Percentiles rank a stretch among this genome's conserved stretches.
These are phyloP conservation scores for Anas platyrhynchos DNA, from an alignment of 2,113 vertebrate species.

Conservation along the genomic window DNA sequence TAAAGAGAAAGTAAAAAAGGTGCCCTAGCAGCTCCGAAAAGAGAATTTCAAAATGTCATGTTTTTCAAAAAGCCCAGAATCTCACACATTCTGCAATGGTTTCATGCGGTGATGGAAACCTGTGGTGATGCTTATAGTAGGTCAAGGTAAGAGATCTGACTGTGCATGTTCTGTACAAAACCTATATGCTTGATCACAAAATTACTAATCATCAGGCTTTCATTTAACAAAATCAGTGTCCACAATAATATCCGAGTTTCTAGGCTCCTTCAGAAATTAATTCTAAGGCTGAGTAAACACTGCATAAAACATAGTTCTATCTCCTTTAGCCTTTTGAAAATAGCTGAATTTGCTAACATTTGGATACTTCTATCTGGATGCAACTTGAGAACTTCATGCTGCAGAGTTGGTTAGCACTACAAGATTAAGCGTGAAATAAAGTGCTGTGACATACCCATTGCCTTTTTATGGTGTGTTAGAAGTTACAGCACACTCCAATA, in stretches of 20 bases:
- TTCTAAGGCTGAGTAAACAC: not conserved
- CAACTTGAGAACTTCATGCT: not conserved
- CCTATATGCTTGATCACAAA: not conserved
- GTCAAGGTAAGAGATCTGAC: not conserved
- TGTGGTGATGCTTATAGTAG: not conserved
- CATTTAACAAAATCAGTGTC: not conserved
- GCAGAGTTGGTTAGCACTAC: not conserved
- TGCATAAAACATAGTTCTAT: not conserved
- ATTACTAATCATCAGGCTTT: not conserved
- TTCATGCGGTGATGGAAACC: not conserved
- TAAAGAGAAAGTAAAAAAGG: not conserved
- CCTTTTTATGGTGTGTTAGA: not conserved
- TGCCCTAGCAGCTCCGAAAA: not conserved
- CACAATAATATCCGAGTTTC: not conserved
- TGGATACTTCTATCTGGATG: not conserved
- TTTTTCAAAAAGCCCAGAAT: not conserved
- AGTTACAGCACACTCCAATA: not conserved
- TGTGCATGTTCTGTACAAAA: no score
- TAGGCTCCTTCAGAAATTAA: not conserved
- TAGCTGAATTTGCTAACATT: not conserved
- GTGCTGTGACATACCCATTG: not conserved
- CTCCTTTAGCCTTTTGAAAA: not conserved
- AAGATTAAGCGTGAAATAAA: not conserved
- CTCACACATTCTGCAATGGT: not conserved
- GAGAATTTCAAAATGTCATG: not conserved